These are phyloP conservation scores for Conopomorpha cramerella DNA, from an alignment of 1,140 invertebrate genomes.

Conservation along the genomic window DNA sequence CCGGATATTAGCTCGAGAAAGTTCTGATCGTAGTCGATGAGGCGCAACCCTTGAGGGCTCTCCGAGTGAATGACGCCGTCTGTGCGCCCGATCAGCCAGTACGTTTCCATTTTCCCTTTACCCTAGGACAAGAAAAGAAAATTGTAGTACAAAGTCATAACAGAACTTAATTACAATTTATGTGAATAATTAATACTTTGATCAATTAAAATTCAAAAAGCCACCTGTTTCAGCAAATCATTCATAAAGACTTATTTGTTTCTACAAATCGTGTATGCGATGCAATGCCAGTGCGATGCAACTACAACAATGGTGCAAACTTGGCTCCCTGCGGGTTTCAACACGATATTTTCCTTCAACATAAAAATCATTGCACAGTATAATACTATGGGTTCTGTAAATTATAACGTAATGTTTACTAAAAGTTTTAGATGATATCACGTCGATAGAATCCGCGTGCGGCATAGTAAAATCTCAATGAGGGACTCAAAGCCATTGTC, in stretches of 20 bases:
- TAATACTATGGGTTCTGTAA: too few species aligned
- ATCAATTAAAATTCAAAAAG: not conserved
- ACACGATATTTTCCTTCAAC: too few species aligned
- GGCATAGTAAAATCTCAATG: conserved; percentile 1
- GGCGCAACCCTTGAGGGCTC: conserved; percentile 19
- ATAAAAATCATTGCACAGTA: too few species aligned
- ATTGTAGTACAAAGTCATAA: not conserved
- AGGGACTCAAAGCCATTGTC: too few species aligned
- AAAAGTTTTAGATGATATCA: not conserved
- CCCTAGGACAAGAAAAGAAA: conserved; percentile 57
- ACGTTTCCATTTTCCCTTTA: conserved; percentile 74
- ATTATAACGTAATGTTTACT: not conserved
- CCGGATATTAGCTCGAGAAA: conserved; percentile 33
- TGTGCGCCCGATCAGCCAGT: conserved; percentile 68
- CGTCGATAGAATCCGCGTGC: not conserved
- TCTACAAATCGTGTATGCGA: too few species aligned
- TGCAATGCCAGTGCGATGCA: too few species aligned
- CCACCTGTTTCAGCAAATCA: not conserved
- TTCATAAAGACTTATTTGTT: too few species aligned
- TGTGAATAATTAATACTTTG: not conserved
- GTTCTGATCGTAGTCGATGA: conserved; percentile 38
- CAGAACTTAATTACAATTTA: too few species aligned
- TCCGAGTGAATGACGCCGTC: conserved; percentile 22
- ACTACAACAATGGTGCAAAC: too few species aligned
- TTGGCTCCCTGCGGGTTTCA: too few species aligned